phyloP scores from a whole-genome alignment of 2,888 invertebrate genomes.

The Flexamia atlantica region DNA sequence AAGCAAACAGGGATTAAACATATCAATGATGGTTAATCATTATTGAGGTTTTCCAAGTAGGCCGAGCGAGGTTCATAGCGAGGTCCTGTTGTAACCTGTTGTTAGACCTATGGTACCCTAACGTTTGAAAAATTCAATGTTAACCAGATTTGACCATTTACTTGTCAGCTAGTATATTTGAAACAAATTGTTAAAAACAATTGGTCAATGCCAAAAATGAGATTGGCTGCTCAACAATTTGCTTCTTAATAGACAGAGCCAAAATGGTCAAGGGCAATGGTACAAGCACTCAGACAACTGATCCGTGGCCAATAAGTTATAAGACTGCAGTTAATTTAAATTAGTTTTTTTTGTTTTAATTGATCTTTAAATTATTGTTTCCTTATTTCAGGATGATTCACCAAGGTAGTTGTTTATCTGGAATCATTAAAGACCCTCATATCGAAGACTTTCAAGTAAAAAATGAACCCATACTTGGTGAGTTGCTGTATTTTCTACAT shows the following conservation, averaged over 20 bases:
- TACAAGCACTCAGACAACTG: background rate
- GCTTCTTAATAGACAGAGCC: background rate
- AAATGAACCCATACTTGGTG: conserved; percentile 87
- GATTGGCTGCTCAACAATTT: background rate
- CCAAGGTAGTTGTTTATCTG: conserved; percentile 66
- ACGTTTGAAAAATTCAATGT: no score
- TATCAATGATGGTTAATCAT: no score
- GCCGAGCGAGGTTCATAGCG: no score
- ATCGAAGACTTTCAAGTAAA: conserved; percentile 82
- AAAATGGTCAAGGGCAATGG: conserved; percentile 25
- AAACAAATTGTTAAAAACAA: no score
- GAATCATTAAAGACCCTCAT: conserved; percentile 81
- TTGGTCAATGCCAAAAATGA: background rate
- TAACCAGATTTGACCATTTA: no score
- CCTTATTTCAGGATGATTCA: conserved; percentile 67
- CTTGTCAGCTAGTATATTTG: no score
- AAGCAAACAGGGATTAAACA: no score
- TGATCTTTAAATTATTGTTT: background rate
- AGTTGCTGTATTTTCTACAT: no score
- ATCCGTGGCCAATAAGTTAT: background rate
- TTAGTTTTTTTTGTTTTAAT: background rate
- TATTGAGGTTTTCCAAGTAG: no score
- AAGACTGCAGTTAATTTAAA: background rate
- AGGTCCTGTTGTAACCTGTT: no score
- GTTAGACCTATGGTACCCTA: no score